Evolutionary conservation across 64 coral and sea anemone species (phyloP).

Genomic region (Cladopsammia gracilis): DNA sequence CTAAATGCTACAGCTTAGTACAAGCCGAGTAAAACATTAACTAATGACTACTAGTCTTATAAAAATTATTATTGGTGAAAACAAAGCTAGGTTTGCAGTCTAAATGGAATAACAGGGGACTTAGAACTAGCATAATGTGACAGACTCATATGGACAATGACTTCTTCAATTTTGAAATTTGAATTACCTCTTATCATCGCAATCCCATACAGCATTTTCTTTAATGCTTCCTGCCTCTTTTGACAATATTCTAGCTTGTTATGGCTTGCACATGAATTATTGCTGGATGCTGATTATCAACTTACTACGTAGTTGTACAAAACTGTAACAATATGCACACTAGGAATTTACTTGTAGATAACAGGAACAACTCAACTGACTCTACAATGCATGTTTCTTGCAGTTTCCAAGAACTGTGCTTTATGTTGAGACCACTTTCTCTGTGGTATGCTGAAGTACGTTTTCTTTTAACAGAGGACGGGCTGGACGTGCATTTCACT

Average conservation of each 20-base stretch:
- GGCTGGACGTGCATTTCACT: conserved; percentile 26
- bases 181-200: background rate
- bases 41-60: too few species aligned
- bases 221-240: conserved; percentile 34
- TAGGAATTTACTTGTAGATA: conserved; percentile 17
- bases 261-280: conserved; percentile 9
- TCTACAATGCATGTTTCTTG: conserved; percentile 51
- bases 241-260: conserved; percentile 22
- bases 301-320: conserved; percentile 29
- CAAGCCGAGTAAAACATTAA: too few species aligned
- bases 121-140: too few species aligned
- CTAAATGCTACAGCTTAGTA: too few species aligned
- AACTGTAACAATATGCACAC: conserved; percentile 16
- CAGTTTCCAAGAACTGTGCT: conserved; percentile 17
- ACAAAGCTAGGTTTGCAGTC: too few species aligned
- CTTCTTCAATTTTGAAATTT: too few species aligned
- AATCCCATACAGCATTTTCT: conserved; percentile 40
- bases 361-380: conserved; percentile 37
- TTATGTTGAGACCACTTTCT: background rate
- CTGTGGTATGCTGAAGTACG: background rate
- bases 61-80: too few species aligned
- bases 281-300: background rate
- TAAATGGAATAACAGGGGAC: too few species aligned
- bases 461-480: conserved; percentile 39
- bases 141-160: too few species aligned